Percentiles rank a stretch among this genome's conserved stretches.
Conservation (phyloP, 92 coral and sea anemone genomes). For the Montipora capitata region DNA sequence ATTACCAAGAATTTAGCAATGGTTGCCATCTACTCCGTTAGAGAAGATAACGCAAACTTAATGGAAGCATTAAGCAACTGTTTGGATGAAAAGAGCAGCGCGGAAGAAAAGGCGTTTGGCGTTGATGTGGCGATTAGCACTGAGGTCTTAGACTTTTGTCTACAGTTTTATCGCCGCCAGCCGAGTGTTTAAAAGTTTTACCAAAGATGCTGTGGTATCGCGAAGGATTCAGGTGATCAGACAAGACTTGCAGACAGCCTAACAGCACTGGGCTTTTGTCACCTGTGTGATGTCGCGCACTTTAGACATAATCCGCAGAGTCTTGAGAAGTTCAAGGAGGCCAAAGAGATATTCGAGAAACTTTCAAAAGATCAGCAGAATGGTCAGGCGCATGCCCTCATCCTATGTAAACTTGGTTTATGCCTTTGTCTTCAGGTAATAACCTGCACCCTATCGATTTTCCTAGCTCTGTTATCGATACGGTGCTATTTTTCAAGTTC, state of each 20-base stretch:
- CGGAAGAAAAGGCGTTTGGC: background rate
- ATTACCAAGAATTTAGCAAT: conserved; percentile 7
- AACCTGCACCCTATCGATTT: background rate
- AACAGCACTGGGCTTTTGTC: conserved; percentile 22
- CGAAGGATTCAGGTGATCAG: background rate
- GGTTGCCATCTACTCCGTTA: background rate
- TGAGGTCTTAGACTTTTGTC: conserved; percentile 34
- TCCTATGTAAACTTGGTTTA: conserved; percentile 21
- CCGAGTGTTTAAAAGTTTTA: conserved; percentile 19
- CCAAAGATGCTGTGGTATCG: conserved; percentile 21
- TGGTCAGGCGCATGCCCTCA: conserved; percentile 40
- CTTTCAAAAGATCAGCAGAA: conserved; percentile 15
- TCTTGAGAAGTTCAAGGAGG: background rate
- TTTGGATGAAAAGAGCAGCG: background rate
- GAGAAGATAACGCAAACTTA: conserved; percentile 12
- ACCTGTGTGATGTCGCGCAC: conserved; percentile 41
- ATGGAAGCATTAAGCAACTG: background rate
- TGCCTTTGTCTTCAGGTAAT: conserved; percentile 35
- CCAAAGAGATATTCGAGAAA: background rate
- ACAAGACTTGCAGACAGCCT: conserved; percentile 31
- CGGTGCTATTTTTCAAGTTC: too few species aligned
- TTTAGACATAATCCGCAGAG: background rate
- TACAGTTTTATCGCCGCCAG: conserved; percentile 23
- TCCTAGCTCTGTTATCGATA: too few species aligned
- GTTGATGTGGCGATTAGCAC: conserved; percentile 16